Evolutionary conservation across 2,797 vertebrate species (phyloP).

Genomic region (Benthosema pterotum): DNA sequence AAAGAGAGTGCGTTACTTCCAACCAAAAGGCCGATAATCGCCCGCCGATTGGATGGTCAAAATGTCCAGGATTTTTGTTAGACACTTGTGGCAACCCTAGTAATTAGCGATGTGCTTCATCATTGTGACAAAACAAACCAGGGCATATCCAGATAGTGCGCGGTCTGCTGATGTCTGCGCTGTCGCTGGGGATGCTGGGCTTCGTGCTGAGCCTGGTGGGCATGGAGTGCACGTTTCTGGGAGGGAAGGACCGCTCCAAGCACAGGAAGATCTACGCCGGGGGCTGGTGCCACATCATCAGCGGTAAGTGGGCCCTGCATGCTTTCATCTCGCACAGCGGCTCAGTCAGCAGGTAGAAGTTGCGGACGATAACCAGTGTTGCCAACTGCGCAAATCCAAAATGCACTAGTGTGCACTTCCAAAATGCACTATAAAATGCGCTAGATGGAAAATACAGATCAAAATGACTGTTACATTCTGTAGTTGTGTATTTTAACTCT

Average conservation of each 20-base stretch:
- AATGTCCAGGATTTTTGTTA: too few species aligned
- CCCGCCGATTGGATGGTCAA: too few species aligned
- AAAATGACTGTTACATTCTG: too few species aligned
- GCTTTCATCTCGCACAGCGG: background rate
- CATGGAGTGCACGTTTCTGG: slow-evolving; percentile 85
- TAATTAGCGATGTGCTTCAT: too few species aligned
- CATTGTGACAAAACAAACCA: slow-evolving; percentile 40
- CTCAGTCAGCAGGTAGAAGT: background rate
- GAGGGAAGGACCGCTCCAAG: slow-evolving; percentile 80
- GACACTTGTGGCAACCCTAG: too few species aligned
- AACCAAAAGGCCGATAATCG: too few species aligned
- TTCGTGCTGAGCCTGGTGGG: slow-evolving; percentile 81
- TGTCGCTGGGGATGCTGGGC: slow-evolving; percentile 78
- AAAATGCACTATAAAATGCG: too few species aligned
- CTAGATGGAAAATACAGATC: too few species aligned
- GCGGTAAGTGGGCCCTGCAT: slow-evolving; percentile 64
- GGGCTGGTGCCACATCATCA: slow-evolving; percentile 74
- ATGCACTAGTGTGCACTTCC: too few species aligned
- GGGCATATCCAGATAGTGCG: slow-evolving; percentile 81
- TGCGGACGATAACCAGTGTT: background rate
- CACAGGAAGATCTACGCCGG: slow-evolving; percentile 72
- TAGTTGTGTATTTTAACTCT: too few species aligned
- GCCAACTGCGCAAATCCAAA: too few species aligned
- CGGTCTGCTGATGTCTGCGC: slow-evolving; percentile 77
- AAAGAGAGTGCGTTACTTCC: too few species aligned